Evolutionary conservation across 2,113 vertebrate genomes (phyloP).

Genomic region (Hepsetus odoe): DNA sequence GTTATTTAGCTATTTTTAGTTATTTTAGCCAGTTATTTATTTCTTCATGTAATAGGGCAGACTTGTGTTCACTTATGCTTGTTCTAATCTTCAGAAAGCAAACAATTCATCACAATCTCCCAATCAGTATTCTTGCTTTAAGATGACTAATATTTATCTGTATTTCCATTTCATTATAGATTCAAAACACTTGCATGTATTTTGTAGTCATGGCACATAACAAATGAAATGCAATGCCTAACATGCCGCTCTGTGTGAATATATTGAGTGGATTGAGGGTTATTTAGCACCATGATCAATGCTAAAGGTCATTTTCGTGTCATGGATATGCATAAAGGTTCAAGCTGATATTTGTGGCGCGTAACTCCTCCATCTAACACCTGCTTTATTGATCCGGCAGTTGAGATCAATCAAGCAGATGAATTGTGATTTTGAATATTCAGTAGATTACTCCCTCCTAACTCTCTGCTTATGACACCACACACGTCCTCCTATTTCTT

Average conservation of each 20-base stretch:
- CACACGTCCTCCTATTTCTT: conserved; percentile 24
- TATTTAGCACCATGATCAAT: conserved; percentile 30
- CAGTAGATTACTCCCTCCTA: conserved; percentile 22
- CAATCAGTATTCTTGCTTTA: neutral
- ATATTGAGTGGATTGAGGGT: neutral
- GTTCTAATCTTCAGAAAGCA: neutral
- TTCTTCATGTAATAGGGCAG: too few species aligned
- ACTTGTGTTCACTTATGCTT: too few species aligned
- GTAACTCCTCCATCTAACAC: neutral
- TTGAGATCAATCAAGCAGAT: conserved; percentile 23
- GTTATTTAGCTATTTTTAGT: too few species aligned
- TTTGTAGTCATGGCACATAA: neutral
- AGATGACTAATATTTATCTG: too few species aligned
- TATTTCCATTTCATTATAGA: too few species aligned
- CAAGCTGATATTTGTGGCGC: conserved; percentile 5
- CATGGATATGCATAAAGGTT: conserved; percentile 22
- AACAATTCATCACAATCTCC: neutral
- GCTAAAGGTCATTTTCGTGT: conserved; percentile 8
- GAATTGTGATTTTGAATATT: conserved; percentile 47
- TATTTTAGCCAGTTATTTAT: too few species aligned
- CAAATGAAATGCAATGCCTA: conserved; percentile 34
- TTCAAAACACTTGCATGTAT: neutral
- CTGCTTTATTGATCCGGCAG: conserved; percentile 25
- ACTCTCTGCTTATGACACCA: conserved; percentile 29
- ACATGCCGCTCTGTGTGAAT: neutral